Evolutionary conservation across 2,797 vertebrate species (phyloP).

Genomic region (Poliocrania exsul): DNA sequence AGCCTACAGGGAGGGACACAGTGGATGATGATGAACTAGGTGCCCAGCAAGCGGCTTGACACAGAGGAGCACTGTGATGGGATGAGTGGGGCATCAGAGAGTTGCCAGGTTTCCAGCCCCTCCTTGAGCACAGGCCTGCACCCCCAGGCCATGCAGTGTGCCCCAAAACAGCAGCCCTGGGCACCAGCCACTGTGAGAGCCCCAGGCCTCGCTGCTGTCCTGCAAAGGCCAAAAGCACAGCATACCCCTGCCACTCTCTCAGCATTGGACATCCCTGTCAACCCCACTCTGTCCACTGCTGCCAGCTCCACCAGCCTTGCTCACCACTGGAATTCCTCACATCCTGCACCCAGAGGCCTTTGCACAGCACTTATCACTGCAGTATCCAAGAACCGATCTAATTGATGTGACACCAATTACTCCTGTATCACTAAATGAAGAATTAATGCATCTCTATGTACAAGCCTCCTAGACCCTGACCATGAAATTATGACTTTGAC

Average conservation of each 20-base stretch:
- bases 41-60: not conserved
- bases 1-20: not conserved
- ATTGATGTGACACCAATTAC: conserved; percentile 62
- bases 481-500: not conserved
- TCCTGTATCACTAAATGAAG: conserved; percentile 32
- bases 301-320: not conserved
- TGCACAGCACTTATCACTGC: not conserved
- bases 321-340: not conserved
- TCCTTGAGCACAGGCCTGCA: not conserved
- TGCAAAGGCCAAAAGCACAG: not conserved
- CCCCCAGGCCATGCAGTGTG: not conserved
- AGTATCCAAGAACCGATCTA: conserved; percentile 2
- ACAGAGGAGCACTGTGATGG: not conserved
- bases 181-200: not conserved
- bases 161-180: not conserved
- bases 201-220: accelerated
- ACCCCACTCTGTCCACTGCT: accelerated
- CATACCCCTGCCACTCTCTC: accelerated
- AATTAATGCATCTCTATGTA: conserved; percentile 44
- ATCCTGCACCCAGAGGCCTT: not conserved
- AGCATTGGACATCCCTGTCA: accelerated
- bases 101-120: not conserved
- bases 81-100: not conserved
- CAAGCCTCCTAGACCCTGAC: not conserved
- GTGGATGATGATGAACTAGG: not conserved